phyloP scores from a whole-genome alignment of 2,113 vertebrate species.

The Turdus rufiventris region DNA sequence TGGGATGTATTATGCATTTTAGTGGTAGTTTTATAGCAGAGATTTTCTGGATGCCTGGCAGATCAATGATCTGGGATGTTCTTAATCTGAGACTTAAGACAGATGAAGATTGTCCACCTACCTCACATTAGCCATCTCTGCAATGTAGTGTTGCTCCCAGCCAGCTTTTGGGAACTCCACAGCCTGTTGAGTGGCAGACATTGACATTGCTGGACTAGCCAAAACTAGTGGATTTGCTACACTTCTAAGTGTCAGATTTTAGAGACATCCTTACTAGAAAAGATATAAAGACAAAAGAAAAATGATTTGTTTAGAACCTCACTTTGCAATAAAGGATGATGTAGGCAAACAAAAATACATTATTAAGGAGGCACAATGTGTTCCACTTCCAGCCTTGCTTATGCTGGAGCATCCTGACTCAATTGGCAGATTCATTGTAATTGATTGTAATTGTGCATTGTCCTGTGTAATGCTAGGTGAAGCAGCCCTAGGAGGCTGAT shows the following conservation, averaged over 20 bases:
- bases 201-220: neutral
- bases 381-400: neutral
- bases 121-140: neutral
- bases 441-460: neutral
- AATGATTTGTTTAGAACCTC: neutral
- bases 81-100: neutral
- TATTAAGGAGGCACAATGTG: neutral
- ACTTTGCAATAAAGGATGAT: neutral
- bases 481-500: neutral
- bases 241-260: neutral
- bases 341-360: neutral
- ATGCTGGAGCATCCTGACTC: neutral
- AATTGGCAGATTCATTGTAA: neutral
- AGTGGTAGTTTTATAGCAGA: constrained; percentile 72
- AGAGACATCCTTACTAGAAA: neutral
- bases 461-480: neutral
- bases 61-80: neutral
- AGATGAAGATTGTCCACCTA: neutral
- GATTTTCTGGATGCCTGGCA: constrained; percentile 67
- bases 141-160: neutral
- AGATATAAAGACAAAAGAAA: neutral
- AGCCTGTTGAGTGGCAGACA: neutral
- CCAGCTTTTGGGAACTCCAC: neutral
- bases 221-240: neutral
- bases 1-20: constrained; percentile 64